These are phyloP conservation scores for Oncopodura yosiiana DNA, from an alignment of 1,140 invertebrate species.

Conservation along the genomic window DNA sequence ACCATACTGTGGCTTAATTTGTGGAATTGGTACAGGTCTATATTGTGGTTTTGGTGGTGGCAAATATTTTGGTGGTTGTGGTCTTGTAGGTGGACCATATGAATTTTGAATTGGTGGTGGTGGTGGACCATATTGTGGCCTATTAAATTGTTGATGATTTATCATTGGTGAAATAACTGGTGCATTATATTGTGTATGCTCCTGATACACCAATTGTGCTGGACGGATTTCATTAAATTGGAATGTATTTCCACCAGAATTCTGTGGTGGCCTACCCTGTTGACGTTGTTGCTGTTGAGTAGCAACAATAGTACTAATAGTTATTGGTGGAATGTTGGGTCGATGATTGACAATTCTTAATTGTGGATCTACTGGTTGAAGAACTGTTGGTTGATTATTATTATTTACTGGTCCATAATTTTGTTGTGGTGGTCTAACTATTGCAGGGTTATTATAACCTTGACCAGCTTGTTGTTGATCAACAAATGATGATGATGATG, in stretches of 20 bases:
- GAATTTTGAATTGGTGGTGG: not conserved
- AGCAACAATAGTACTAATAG: slow-evolving; percentile 22
- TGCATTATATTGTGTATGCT: slow-evolving; percentile 24
- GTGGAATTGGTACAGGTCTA: not conserved
- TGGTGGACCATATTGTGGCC: not conserved
- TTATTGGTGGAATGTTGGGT: slow-evolving; percentile 7
- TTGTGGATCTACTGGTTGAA: slow-evolving; percentile 2
- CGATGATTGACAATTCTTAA: not conserved
- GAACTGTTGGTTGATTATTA: slow-evolving; percentile 6
- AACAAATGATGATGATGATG: not conserved
- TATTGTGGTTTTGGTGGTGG: not conserved
- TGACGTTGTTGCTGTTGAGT: slow-evolving; percentile 5
- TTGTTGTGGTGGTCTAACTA: not conserved
- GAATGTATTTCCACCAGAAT: not conserved
- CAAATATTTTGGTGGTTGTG: not conserved
- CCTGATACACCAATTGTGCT: slow-evolving; percentile 26
- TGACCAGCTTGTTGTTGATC: not conserved
- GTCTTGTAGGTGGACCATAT: not conserved
- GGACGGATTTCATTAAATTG: slow-evolving; percentile 16
- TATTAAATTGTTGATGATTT: not conserved
- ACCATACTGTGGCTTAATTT: not conserved
- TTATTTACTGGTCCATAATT: not conserved
- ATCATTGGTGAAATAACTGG: not conserved
- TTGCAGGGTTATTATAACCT: not conserved
- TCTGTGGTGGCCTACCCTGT: not conserved